These are phyloP conservation scores for Rhimphoctona megacephalus DNA, from an alignment of 2,888 invertebrate species.

Conservation along the genomic window DNA sequence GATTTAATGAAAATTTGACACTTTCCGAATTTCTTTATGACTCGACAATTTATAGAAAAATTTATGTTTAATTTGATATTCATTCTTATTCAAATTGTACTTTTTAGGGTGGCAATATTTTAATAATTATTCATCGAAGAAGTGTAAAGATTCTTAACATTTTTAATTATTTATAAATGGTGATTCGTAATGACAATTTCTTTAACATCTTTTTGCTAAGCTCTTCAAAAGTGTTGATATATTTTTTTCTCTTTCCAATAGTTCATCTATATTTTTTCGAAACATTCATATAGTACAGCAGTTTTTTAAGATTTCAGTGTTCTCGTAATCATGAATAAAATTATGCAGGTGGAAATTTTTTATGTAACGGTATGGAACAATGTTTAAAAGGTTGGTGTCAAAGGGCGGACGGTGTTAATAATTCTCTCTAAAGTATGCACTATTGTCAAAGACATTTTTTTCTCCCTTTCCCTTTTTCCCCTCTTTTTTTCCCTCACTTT, in stretches of 20 bases:
- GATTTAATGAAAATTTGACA: not conserved
- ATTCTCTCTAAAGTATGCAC: not conserved
- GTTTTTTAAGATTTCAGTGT: not conserved
- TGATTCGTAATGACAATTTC: not conserved
- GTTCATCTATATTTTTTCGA: not conserved
- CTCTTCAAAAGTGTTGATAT: not conserved
- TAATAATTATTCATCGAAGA: too few species aligned
- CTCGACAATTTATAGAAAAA: too few species aligned
- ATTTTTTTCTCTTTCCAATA: too few species aligned
- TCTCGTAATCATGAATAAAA: not conserved
- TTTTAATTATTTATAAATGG: too few species aligned
- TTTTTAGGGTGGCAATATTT: too few species aligned
- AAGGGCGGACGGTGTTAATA: not conserved
- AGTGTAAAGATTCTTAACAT: too few species aligned
- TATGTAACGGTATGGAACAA: not conserved
- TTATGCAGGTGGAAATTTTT: not conserved
- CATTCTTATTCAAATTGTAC: too few species aligned
- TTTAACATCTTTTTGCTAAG: not conserved
- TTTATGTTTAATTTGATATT: not conserved
- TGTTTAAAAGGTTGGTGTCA: slow-evolving; percentile 1
- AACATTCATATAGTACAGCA: not conserved
- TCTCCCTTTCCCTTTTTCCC: not conserved
- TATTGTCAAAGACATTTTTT: not conserved
- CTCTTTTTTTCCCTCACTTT: too few species aligned
- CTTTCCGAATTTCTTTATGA: not conserved